phyloP scores from a whole-genome alignment of 1,140 invertebrate species.

The Cydia pomonella region DNA sequence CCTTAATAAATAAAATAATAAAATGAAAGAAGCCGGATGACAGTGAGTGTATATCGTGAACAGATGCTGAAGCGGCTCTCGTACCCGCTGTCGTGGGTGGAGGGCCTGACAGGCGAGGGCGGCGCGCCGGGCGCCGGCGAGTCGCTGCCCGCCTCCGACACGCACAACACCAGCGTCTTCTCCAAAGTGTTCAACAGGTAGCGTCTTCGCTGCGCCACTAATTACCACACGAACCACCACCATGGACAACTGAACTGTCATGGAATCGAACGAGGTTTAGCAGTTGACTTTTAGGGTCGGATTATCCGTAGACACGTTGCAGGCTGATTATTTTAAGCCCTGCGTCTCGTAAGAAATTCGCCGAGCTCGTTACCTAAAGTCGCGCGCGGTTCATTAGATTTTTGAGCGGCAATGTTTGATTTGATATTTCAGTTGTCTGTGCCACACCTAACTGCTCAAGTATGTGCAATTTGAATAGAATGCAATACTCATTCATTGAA shows the following conservation, averaged over 20 bases:
- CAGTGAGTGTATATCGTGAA: too few relatives aligned
- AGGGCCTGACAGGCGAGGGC: slow-evolving; percentile 88
- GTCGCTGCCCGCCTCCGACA: slow-evolving; percentile 84
- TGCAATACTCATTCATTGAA: not conserved
- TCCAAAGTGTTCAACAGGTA: slow-evolving; percentile 95
- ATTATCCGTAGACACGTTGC: too few relatives aligned
- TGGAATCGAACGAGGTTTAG: not conserved
- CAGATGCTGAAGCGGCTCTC: slow-evolving; percentile 95
- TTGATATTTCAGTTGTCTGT: not conserved
- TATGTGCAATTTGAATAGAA: not conserved
- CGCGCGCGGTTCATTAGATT: not conserved
- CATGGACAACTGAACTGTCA: slow-evolving; percentile 11
- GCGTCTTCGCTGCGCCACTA: slow-evolving; percentile 39
- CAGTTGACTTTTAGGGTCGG: not conserved
- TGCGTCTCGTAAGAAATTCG: too few relatives aligned
- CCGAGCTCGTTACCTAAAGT: too few relatives aligned
- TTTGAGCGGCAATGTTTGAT: not conserved
- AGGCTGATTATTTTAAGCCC: too few relatives aligned
- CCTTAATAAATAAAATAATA: too few relatives aligned
- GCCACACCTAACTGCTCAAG: not conserved
- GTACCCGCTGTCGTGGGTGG: slow-evolving; percentile 96
- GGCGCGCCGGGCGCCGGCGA: slow-evolving; percentile 61
- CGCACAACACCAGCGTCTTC: slow-evolving; percentile 89
- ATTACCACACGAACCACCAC: not conserved
- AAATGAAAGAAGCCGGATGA: too few relatives aligned